Base-by-base conservation (phyloP, 2,113 vertebrate genomes). In the Cisticola juncidis region DNA sequence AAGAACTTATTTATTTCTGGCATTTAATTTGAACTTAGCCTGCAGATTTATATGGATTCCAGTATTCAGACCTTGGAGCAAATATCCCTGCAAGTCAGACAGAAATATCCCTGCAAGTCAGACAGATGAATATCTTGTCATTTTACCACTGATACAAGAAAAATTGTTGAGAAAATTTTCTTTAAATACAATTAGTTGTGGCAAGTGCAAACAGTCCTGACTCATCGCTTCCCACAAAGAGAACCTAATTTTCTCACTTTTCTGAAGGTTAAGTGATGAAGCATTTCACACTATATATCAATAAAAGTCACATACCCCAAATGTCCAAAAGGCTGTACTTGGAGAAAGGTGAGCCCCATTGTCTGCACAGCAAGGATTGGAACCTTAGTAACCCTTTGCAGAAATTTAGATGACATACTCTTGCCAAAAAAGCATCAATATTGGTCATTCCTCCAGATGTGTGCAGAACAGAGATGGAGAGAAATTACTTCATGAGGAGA, bases 61-160 rank as follows among this genome's bases (percentile, higher is more conserved):
- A 64, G 18, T 12, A 65, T 61, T 68, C 24, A 87, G 19, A 31
- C 12, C 6, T 21, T 50, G 5, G 68, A 40, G 16, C 5, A 77
- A 79, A 80, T 36, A 69, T 9, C 6, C 12, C 8, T 61, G 5
- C 12, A 51, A 12, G 8, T 69, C 42, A 78, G 31, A 38, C 40
- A 42, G 40, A 42, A 53, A 25, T 51, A 50, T 19, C 7, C 12
- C 8, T 61, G 5, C 12, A 51, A 12, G 8, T 70, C 42, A 78
- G 33, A 38, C 0, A 6, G 40, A 62, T 66, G 0, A 53, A 25
- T 51, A 50, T 19, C 7, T 81, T 8, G 6, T 54, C 11, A 3
- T 81, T 85, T 72, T 68, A n/a, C 19, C 7, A 47, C 10, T 19
- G 31, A 45, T 38, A 22, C 7, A 42, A 66, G 8, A 66, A 17